Base-by-base conservation (phyloP, 2,797 vertebrate genomes). In the Brachyalestes nurse region DNA sequence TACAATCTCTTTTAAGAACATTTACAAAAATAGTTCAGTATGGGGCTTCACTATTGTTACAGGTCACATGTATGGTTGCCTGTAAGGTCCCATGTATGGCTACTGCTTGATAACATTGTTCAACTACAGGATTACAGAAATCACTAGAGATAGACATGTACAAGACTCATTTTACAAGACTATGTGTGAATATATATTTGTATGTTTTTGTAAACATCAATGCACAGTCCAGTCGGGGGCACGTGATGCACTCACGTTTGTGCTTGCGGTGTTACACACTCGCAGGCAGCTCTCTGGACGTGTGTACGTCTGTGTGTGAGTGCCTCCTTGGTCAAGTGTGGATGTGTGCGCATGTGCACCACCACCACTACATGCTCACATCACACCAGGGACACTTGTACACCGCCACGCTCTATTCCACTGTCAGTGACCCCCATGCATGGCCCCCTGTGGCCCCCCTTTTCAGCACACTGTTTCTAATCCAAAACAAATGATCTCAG, bases 401-500 rank as follows among this genome's bases (percentile, higher is more conserved):
- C 86, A 86, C 95, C 93, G 94, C 93, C 90, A 92, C 93, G 90
- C 80, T 91, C 89, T 92, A 86, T 17, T 89, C 90, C 87, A 83
- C 83, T 55, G 78, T 72, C 82, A 82, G 83, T 86, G 84, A 86
- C 84, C 83, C 83, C 83, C 76, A 40, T 74, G 72, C 55, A 69
- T 55, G 58, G 28, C 73, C 47, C 81, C 78, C 77, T 57, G 66
- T 21, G 71, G 40, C 80, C 81, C 87, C 71, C 66, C 6, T 84
- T 89, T 88, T 87, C 90, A 91, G 85, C 85, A 87, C 87, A 84
- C 91, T 91, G 83, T 90, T 93, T 95, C 95, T 95, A 95, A 95
- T 95, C 93, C 91, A 91, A 95, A 95, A 95, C 90, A 95, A 95
- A 95, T 94, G 94, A 94, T 93, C 89, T 88, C 88, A 72, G 81